Conservation (phyloP, 2,888 invertebrate species). For the Drosophila diplacantha region DNA sequence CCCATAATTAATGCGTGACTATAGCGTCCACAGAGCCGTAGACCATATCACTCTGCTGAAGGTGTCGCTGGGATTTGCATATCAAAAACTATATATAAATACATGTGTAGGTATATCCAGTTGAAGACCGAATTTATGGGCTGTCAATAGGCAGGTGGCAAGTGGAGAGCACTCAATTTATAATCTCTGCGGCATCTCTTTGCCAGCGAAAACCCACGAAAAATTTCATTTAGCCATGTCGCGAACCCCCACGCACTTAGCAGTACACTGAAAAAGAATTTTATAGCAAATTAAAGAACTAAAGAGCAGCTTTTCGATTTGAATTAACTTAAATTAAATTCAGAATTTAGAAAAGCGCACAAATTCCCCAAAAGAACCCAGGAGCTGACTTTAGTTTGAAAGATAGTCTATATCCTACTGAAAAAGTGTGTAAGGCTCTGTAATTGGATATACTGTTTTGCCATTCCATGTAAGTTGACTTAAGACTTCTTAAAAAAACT, state of each 20-base stretch:
- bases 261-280: slow-evolving; percentile 3
- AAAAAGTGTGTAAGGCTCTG: background rate
- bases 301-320: background rate
- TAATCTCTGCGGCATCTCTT: slow-evolving; percentile 8
- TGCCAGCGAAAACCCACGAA: slow-evolving; percentile 10
- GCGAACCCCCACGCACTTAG: slow-evolving; percentile 29
- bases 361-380: background rate
- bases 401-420: background rate
- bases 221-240: slow-evolving; percentile 28
- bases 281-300: background rate
- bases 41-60: slow-evolving; percentile 13
- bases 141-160: slow-evolving; percentile 14
- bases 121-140: slow-evolving; percentile 18
- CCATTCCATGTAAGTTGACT: fast-evolving
- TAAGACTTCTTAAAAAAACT: too few relatives aligned
- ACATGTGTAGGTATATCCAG: background rate
- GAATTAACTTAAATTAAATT: background rate
- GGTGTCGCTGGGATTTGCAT: slow-evolving; percentile 37
- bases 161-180: slow-evolving; percentile 22
- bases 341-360: background rate
- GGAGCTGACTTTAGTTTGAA: background rate
- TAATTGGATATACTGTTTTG: background rate
- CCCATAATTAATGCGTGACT: slow-evolving; percentile 39
- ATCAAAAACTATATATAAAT: slow-evolving; percentile 12
- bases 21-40: background rate